Conservation (phyloP, 2,113 vertebrate genomes). For the Elephantulus edwardii region DNA sequence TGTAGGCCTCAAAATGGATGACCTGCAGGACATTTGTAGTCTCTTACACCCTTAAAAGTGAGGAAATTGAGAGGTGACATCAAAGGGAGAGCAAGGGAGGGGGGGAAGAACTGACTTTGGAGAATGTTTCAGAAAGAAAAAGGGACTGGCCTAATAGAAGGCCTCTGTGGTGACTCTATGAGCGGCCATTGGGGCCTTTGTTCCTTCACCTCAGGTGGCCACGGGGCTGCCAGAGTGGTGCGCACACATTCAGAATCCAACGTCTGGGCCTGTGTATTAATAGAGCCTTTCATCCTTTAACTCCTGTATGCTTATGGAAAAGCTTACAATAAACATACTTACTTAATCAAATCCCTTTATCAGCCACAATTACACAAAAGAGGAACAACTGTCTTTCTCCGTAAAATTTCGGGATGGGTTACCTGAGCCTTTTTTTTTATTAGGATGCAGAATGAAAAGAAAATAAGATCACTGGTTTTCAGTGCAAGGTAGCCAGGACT, state of each 20-base stretch:
- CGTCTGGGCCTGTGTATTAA: background rate
- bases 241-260: background rate
- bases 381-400: background rate
- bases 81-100: background rate
- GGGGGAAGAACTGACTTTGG: background rate
- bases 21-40: background rate
- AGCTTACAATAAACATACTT: background rate
- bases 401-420: background rate
- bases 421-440: background rate
- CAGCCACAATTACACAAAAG: background rate
- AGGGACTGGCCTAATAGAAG: background rate
- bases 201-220: background rate
- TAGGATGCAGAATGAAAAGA: background rate
- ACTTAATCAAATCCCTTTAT: background rate
- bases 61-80: slow-evolving; percentile 45
- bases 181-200: background rate
- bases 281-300: slow-evolving; percentile 15
- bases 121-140: slow-evolving; percentile 30
- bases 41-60: slow-evolving; percentile 54
- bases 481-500: background rate
- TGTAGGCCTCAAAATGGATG: background rate
- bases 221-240: background rate
- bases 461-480: background rate
- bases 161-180: background rate
- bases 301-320: background rate